These are phyloP conservation scores for Liopterus haemorrhoidalis DNA, from an alignment of 2,888 invertebrate species.

Conservation along the genomic window DNA sequence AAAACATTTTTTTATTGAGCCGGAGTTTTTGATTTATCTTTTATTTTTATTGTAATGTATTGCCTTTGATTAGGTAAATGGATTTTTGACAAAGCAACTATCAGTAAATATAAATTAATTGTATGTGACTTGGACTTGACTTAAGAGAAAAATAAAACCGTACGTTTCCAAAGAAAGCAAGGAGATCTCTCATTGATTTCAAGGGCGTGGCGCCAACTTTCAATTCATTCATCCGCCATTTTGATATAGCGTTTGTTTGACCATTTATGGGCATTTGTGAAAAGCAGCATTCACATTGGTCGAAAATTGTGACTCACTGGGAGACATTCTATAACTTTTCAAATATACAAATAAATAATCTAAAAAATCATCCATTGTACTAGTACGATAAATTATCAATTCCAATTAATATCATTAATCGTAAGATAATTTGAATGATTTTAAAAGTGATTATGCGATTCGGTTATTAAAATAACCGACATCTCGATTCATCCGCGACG, in stretches of 20 bases:
- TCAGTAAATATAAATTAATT: no score
- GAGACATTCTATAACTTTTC: constrained; percentile 16
- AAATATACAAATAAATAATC: constrained; percentile 1
- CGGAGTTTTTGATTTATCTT: no score
- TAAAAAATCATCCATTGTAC: background rate
- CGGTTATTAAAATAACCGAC: no score
- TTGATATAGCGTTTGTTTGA: constrained; percentile 47
- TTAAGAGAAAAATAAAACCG: no score
- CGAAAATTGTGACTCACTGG: constrained; percentile 38
- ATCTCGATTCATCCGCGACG: no score
- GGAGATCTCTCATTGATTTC: constrained; percentile 21
- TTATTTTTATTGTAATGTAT: no score
- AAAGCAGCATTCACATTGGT: constrained; percentile 54
- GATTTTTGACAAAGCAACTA: no score
- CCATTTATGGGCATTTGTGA: constrained; percentile 61
- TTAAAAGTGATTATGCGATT: background rate
- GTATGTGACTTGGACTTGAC: no score
- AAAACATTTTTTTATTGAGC: no score
- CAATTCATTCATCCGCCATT: constrained; percentile 42
- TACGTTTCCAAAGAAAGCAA: no score
- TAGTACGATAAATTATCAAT: background rate
- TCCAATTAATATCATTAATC: background rate
- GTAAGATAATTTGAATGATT: background rate
- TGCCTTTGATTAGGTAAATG: no score
- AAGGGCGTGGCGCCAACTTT: constrained; percentile 44